Base-by-base conservation (phyloP, 53 echinoderm and acorn worm species). In the Henricia sp. region DNA sequence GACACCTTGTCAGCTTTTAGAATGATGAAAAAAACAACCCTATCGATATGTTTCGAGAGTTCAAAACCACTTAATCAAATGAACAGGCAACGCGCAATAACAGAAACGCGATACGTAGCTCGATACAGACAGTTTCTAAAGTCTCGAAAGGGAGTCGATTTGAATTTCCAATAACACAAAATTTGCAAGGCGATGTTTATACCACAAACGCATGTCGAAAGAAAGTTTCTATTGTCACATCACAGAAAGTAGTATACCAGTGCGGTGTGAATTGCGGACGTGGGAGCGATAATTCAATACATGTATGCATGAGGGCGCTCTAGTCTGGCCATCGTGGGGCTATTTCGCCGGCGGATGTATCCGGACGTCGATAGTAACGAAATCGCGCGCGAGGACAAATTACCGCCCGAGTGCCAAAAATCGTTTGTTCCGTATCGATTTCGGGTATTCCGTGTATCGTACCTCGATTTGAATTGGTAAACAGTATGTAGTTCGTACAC, bases 371-470 rank as follows among this genome's bases (percentile, higher is more conserved):
- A 59, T 57, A 40, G 53, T 76, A 58, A 76, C 76, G 40, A 76
- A 76, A 41, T 57, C 27, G 57, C n/a, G 26, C 27, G 26, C 37
- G 41, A 16, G 21, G 26, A n/a, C 57, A 39, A 29, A 58, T 59
- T 59, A 37, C 42, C 60, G 42, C 40, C 40, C 17, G 76, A 37
- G 42, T 17, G 11, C 43, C 36, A 36, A 34, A 52, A 54, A 73
- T 73, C 73, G 54, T 73, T 73, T 33, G 11, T 23, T 35, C 62
- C 17, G 37, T 54, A 73, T 73, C 73, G 73, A 73, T 73, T 73
- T 9, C 13, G 55, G n/a, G 36, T 54, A 73, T 21, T 20, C n/a
- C 3, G 36, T 73, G 30, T 36, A 14, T 14, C 23, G 4, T 25
- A 3, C 3, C 29, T 23, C 3, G 67, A 38, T 26, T 64, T 64